Conservation (phyloP, 2,113 vertebrate genomes). For the Bombycilla garrulus region DNA sequence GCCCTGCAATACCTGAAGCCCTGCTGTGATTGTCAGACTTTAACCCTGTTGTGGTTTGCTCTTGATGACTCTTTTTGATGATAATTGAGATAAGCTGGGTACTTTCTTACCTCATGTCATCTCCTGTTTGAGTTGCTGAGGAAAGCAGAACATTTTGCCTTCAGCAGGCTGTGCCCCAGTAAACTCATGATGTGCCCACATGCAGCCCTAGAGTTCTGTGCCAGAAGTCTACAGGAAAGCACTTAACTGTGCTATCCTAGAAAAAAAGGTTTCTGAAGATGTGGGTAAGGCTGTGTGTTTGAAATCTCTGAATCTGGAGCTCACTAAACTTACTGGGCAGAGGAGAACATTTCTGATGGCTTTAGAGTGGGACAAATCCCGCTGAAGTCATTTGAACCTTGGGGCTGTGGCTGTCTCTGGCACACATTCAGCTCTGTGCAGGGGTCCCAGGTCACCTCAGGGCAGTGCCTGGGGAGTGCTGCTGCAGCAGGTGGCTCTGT, state of each 20-base stretch:
- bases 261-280: neutral
- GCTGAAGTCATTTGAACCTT: neutral
- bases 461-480: neutral
- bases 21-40: neutral
- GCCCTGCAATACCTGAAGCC: neutral
- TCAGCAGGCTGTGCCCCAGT: neutral
- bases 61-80: neutral
- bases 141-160: neutral
- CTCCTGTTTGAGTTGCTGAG: neutral
- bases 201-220: neutral
- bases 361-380: neutral
- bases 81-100: neutral
- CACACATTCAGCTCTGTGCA: neutral
- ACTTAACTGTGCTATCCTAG: neutral
- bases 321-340: neutral
- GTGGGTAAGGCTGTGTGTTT: neutral
- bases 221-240: neutral
- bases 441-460: neutral
- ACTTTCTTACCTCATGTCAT: neutral
- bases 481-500: neutral
- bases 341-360: neutral
- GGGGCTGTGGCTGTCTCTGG: neutral
- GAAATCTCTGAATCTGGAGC: neutral
- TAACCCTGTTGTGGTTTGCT: neutral
- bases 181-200: neutral